Percentiles rank a stretch among this genome's conserved stretches.
phyloP scores from a whole-genome alignment of 2,888 invertebrate species.

The Idaea dimidiata region DNA sequence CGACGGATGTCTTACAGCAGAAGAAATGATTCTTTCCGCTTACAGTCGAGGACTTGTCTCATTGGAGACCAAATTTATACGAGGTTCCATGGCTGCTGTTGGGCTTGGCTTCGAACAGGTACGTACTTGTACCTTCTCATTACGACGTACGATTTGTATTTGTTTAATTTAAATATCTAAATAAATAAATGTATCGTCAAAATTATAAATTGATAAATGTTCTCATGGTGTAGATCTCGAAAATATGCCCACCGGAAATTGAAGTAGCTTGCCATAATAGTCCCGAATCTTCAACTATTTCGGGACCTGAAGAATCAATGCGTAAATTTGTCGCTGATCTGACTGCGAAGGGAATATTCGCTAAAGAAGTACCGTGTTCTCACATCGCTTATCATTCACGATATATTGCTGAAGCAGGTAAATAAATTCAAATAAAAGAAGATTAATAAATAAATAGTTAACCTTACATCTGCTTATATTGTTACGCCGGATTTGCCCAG shows the following conservation, averaged over 20 bases:
- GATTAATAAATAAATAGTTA: not conserved
- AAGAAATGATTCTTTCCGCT: constrained; percentile 89
- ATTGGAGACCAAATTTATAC: constrained; percentile 80
- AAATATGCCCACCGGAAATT: constrained; percentile 54
- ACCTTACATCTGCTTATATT: not conserved
- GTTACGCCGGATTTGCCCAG: too few species aligned
- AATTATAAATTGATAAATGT: not conserved
- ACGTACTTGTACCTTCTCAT: constrained; percentile 24
- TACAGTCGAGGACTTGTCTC: constrained; percentile 88
- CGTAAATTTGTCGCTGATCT: constrained; percentile 71
- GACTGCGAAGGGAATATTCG: constrained; percentile 47
- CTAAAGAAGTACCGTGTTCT: constrained; percentile 75
- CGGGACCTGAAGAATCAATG: constrained; percentile 84
- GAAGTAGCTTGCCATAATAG: constrained; percentile 90
- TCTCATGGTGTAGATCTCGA: constrained; percentile 25
- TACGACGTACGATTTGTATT: not conserved
- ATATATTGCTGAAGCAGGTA: constrained; percentile 84
- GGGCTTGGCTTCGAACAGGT: constrained; percentile 81
- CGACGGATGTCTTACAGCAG: constrained; percentile 90
- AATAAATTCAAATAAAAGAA: constrained; percentile 22
- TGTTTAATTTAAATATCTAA: not conserved
- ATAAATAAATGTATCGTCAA: too few species aligned
- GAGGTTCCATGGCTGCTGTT: constrained; percentile 92
- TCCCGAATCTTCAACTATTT: constrained; percentile 87
- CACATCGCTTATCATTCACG: constrained; percentile 93